phyloP scores from a whole-genome alignment of 2,888 invertebrate genomes.

The Trachelus troglodyta region DNA sequence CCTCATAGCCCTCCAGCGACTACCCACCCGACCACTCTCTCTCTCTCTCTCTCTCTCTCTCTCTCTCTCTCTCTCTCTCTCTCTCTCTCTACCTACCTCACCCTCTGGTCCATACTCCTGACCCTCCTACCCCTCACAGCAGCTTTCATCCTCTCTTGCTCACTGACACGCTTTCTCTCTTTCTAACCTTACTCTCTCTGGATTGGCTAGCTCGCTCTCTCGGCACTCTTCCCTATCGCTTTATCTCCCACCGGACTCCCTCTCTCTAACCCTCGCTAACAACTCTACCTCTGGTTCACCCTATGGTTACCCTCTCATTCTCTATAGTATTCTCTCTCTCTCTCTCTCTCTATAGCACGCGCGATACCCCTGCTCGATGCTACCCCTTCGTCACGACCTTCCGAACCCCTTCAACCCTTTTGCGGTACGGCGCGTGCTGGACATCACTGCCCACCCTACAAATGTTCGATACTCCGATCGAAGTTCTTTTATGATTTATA shows the following conservation, averaged over 20 bases:
- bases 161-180: conserved; percentile 34
- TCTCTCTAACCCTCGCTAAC: conserved; percentile 21
- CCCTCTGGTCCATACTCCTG: conserved; percentile 2
- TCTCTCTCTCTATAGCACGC: too few species aligned
- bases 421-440: conserved; percentile 45
- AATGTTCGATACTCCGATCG: conserved; percentile 6
- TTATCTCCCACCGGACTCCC: conserved; percentile 45
- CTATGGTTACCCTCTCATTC: not conserved
- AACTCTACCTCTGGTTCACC: conserved; percentile 13
- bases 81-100: conserved; percentile 14
- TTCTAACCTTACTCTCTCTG: conserved; percentile 27
- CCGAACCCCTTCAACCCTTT: conserved; percentile 41
- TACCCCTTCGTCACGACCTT: not conserved
- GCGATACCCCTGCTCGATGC: not conserved
- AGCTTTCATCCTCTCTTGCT: conserved; percentile 26
- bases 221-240: conserved; percentile 45
- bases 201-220: conserved; percentile 25
- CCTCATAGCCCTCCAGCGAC: conserved; percentile 9
- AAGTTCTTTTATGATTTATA: conserved; percentile 4
- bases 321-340: not conserved
- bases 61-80: too few species aligned
- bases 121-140: conserved; percentile 10
- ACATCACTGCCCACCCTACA: conserved; percentile 31
- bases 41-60: too few species aligned
- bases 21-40: not conserved